Evolutionary conservation across 2,888 invertebrate species (phyloP), one percentile per base, ranked within the genome.

Genomic region (Volucella inanis): DNA sequence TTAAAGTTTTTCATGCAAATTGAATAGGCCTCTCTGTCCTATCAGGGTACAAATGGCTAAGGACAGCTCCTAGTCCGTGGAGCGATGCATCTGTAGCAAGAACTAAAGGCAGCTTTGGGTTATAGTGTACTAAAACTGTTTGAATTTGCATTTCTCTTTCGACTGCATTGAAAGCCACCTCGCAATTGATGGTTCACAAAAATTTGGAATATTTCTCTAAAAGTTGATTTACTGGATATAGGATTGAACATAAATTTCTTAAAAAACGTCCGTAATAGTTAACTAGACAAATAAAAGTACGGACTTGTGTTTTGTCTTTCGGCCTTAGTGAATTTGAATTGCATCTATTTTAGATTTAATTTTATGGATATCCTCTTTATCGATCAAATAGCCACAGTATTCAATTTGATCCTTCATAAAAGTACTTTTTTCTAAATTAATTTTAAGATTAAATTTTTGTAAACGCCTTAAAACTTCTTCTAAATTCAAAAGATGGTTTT

Each of bases 361-460:
- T 18, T 43, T 61, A 15, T 59, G 59, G 3, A 59, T 59, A 14
- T 43, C 18, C 15, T 43, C 15, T 12, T n/a, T 15, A 8, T 43
- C 59, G 11, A 59, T 59, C 4, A 43, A 41, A 59, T 18, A 43
- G 43, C 43, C 59, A 14, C 59, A 31, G 22, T 62, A 47, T 10
- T 62, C 61, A n/a, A 62, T 62, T 6, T 3, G 14, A 14, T 62
- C 14, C 41, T 62, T 18, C 22, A 62, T 31, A 39, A 62, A 47
- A 0, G 8, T 47, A 18, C 61, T 45, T 47, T 62, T 61, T 12
- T 62, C 47, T 47, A 62, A n/a, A 43, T 41, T 59, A 6, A 41
- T 43, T 15, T 18, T 15, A 15, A 59, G 41, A 39, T 59, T 59
- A 12, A 8, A 11, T 18, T 43, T 18, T 8, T 59, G 11, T 6